Percentiles rank a stretch among this genome's conserved stretches.
phyloP scores from a whole-genome alignment of 2,888 invertebrate genomes.

The Molorchus minor region DNA sequence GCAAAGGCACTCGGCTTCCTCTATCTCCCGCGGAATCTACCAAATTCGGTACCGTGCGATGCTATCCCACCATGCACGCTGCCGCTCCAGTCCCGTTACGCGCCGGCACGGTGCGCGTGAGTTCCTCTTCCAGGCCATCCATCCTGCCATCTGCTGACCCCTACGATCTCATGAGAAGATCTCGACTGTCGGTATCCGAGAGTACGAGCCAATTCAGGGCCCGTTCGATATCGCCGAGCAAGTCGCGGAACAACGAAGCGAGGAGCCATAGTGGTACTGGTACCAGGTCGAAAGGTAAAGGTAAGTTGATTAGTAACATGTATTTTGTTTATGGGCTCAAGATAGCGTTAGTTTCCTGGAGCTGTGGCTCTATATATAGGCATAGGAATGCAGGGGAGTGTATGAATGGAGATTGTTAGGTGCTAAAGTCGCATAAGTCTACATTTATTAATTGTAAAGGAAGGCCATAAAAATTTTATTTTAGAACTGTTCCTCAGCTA shows the following conservation, averaged over 20 bases:
- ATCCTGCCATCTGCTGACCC: constrained; percentile 77
- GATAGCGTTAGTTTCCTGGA: too few relatives aligned
- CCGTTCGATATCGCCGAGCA: constrained; percentile 63
- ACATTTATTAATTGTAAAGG: too few relatives aligned
- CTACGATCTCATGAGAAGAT: constrained; percentile 84
- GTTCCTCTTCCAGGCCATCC: constrained; percentile 70
- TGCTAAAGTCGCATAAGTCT: too few relatives aligned
- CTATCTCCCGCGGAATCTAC: constrained; percentile 65
- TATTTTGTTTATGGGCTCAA: background rate
- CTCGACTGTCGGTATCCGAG: constrained; percentile 72
- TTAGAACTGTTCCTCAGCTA: too few relatives aligned
- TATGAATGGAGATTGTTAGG: too few relatives aligned
- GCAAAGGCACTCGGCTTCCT: constrained; percentile 81
- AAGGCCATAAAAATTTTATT: too few relatives aligned
- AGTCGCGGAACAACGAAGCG: constrained; percentile 36
- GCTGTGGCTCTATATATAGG: too few relatives aligned
- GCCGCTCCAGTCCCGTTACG: constrained; percentile 59
- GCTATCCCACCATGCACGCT: constrained; percentile 54
- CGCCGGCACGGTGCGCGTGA: constrained; percentile 73
- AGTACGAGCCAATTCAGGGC: constrained; percentile 54
- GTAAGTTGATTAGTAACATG: constrained; percentile 3
- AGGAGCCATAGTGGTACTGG: constrained; percentile 44
- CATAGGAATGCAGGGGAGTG: too few relatives aligned
- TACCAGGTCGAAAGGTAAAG: constrained; percentile 59
- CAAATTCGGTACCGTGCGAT: constrained; percentile 73